Conservation (phyloP, 2,797 vertebrate genomes). For the Rhinella marina region DNA sequence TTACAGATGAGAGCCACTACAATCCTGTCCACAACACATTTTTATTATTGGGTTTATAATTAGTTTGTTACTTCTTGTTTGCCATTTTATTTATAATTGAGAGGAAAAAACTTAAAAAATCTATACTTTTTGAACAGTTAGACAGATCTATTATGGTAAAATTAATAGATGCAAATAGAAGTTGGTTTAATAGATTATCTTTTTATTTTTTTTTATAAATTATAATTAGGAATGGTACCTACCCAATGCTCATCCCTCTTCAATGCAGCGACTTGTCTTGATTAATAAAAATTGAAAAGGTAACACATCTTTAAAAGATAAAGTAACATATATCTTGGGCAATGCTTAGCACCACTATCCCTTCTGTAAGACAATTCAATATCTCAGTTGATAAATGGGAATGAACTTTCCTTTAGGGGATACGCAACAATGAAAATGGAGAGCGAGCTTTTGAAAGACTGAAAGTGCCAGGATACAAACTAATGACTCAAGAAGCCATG, state of each 20-base stretch:
- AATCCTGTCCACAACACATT: not conserved
- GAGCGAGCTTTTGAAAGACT: not conserved
- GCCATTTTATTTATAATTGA: not conserved
- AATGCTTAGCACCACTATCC: not conserved
- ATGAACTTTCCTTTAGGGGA: conserved; percentile 3
- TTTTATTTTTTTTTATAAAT: not conserved
- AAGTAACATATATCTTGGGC: not conserved
- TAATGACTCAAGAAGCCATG: conserved; percentile 32
- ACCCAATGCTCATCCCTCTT: too few species aligned
- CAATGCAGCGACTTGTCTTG: too few species aligned
- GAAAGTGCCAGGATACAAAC: conserved; percentile 30
- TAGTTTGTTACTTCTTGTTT: not conserved
- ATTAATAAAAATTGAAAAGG: not conserved
- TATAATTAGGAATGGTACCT: not conserved
- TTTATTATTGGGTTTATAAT: not conserved
- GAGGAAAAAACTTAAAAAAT: not conserved
- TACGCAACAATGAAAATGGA: conserved; percentile 12
- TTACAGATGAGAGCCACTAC: not conserved
- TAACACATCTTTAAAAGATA: not conserved
- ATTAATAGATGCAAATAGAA: not conserved
- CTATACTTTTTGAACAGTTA: too few species aligned
- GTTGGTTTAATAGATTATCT: not conserved
- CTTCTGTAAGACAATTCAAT: conserved; percentile 2
- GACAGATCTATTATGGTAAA: not conserved
- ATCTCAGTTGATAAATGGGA: conserved; percentile 14